Percentiles rank a stretch among this genome's conserved stretches.
phyloP scores from a whole-genome alignment of 2,113 vertebrate species.

The Heterochromis multidens region DNA sequence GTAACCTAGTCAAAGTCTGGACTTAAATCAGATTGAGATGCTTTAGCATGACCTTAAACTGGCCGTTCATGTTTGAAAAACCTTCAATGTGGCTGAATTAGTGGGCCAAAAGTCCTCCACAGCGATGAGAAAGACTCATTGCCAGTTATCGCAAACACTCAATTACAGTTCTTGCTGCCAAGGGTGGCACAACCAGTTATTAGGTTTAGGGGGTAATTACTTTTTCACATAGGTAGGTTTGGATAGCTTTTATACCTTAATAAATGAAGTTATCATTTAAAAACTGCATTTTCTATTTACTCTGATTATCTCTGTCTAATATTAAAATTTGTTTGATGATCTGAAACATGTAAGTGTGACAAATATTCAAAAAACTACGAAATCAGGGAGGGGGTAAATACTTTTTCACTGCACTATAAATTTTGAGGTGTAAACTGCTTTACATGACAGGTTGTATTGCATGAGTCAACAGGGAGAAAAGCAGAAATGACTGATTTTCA shows the following conservation, averaged over 20 bases:
- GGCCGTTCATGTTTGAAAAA: not conserved
- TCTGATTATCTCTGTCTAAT: not conserved
- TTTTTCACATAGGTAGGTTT: not conserved
- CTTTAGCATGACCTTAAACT: not conserved
- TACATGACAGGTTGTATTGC: not conserved
- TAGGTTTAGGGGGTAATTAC: not conserved
- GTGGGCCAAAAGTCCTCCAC: not conserved
- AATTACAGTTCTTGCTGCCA: not conserved
- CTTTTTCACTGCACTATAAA: not conserved
- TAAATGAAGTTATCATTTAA: no score
- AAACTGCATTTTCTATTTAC: not conserved
- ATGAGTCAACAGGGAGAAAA: not conserved
- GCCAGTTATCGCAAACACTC: no score
- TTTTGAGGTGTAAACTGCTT: not conserved
- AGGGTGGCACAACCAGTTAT: not conserved
- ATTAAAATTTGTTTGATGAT: fast-evolving
- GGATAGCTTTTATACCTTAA: not conserved
- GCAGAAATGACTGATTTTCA: not conserved
- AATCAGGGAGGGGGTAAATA: not conserved
- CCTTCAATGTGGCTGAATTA: not conserved
- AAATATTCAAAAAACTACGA: not conserved
- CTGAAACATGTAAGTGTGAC: not conserved
- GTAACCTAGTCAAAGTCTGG: not conserved
- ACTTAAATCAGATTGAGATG: not conserved
- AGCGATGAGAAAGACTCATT: not conserved